phyloP scores from a whole-genome alignment of 2,888 invertebrate species.

The Phrixothrix hirtus region DNA sequence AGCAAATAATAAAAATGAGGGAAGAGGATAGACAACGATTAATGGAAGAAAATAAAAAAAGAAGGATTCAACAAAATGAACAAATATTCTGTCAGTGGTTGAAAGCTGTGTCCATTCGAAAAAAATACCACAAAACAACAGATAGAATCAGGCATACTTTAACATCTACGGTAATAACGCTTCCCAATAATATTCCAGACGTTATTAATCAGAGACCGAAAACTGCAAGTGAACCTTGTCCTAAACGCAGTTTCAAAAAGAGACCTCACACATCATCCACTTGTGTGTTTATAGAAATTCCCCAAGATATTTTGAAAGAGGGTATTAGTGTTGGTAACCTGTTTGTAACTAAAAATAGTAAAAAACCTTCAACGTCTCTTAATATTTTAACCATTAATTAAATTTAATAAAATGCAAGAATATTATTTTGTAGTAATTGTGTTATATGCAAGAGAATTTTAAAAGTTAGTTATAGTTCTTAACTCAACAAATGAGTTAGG shows the following conservation, averaged over 20 bases:
- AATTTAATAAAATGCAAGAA: background rate
- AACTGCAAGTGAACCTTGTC: constrained; percentile 45
- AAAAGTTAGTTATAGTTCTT: no score
- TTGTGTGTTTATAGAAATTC: constrained; percentile 50
- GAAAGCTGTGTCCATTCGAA: constrained; percentile 40
- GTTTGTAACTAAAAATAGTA: constrained; percentile 13
- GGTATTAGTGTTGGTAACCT: constrained; percentile 47
- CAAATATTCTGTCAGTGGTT: constrained; percentile 61
- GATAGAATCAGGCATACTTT: constrained; percentile 20
- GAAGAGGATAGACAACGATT: constrained; percentile 56
- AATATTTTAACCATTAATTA: constrained; percentile 37
- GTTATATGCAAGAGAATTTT: no score
- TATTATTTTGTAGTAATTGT: background rate
- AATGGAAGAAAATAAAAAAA: constrained; percentile 50
- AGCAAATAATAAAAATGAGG: constrained; percentile 52
- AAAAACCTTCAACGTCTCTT: constrained; percentile 39
- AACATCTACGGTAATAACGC: constrained; percentile 39
- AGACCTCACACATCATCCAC: constrained; percentile 47
- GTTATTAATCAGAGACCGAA: constrained; percentile 43
- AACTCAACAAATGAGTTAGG: no score
- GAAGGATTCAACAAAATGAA: constrained; percentile 57
- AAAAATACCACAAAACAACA: constrained; percentile 4
- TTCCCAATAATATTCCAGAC: constrained; percentile 33
- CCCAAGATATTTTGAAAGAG: constrained; percentile 42
- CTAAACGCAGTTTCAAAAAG: constrained; percentile 37